Conservation (phyloP, 2,113 vertebrate species). For the Myodes glareolus region DNA sequence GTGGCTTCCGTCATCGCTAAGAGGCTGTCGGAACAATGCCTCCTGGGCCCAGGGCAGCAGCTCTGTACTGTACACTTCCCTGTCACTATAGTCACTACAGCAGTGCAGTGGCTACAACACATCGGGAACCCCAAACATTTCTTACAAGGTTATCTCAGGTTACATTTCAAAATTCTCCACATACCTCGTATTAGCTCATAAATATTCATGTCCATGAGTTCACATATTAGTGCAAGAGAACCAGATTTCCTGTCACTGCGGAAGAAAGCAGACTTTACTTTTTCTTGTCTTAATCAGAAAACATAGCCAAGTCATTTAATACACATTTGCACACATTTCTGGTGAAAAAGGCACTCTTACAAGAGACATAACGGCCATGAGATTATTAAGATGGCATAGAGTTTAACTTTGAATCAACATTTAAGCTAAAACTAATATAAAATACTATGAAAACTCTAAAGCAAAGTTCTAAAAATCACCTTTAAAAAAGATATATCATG, state of each 20-base stretch:
- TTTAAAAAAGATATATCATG: background rate
- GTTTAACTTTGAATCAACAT: slow-evolving; percentile 44
- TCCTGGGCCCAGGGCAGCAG: fast-evolving
- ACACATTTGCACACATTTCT: background rate
- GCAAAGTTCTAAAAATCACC: background rate
- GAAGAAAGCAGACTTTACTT: slow-evolving; percentile 78
- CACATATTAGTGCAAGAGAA: slow-evolving; percentile 92
- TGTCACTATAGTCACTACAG: background rate
- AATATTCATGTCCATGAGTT: slow-evolving; percentile 96
- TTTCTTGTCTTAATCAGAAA: slow-evolving; percentile 66
- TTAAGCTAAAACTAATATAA: slow-evolving; percentile 49
- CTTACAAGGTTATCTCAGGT: background rate
- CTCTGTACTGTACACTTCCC: fast-evolving
- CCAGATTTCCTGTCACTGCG: slow-evolving; percentile 91
- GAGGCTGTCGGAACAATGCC: background rate
- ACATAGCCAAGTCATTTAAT: slow-evolving; percentile 33
- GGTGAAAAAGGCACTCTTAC: background rate
- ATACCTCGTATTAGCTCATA: slow-evolving; percentile 94
- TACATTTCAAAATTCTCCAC: slow-evolving; percentile 63
- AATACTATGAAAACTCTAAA: background rate
- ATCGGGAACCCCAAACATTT: background rate
- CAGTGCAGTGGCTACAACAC: background rate
- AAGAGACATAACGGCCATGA: background rate
- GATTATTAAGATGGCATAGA: background rate
- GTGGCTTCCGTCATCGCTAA: too few species aligned